Conservation (phyloP, 2,797 vertebrate genomes). For the Epinephelus coioides region DNA sequence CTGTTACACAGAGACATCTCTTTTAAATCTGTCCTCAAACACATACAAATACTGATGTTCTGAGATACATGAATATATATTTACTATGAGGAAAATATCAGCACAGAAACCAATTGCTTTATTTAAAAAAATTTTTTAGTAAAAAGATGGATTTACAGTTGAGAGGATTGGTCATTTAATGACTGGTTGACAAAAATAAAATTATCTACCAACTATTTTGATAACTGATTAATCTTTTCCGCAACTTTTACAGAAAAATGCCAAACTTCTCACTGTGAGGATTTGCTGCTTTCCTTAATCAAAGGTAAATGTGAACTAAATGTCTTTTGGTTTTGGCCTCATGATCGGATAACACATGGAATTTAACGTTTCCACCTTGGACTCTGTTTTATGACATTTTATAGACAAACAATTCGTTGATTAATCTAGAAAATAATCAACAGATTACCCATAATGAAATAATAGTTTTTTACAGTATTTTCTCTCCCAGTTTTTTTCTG, state of each 20-base stretch:
- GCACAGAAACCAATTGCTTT: not conserved
- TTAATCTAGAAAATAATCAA: not conserved
- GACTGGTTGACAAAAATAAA: not conserved
- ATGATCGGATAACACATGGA: not conserved
- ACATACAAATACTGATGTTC: slow-evolving; percentile 3
- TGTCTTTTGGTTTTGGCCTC: not conserved
- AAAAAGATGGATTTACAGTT: not conserved
- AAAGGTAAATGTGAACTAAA: too few relatives aligned
- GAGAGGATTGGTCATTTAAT: not conserved
- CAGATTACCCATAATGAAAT: not conserved
- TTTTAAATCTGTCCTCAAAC: slow-evolving; percentile 32
- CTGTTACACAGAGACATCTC: slow-evolving; percentile 40
- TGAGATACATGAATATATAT: not conserved
- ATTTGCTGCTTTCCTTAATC: not conserved
- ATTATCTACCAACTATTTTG: not conserved
- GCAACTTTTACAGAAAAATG: not conserved
- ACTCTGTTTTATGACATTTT: not conserved
- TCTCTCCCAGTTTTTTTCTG: not conserved
- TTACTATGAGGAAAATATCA: not conserved
- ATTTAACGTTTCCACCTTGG: not conserved
- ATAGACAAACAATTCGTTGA: not conserved
- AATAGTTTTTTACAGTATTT: not conserved
- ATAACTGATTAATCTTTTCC: not conserved
- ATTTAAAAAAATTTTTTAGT: not conserved
- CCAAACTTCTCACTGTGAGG: not conserved